These are phyloP conservation scores for Nymphicus hollandicus DNA, from an alignment of 2,113 vertebrate species.

Conservation along the genomic window DNA sequence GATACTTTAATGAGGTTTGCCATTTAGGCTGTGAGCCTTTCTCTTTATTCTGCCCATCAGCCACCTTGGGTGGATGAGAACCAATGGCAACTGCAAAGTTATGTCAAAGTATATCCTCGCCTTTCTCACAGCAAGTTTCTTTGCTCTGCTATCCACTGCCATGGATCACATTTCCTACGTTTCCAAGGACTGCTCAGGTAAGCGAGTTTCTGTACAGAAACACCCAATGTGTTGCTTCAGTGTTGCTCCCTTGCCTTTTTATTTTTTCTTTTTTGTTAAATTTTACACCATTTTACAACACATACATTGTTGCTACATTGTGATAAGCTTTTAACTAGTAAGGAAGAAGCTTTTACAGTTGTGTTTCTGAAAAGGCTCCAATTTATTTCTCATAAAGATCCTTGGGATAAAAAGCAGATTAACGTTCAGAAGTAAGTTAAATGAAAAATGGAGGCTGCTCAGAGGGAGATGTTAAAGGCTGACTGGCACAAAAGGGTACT, in stretches of 20 bases:
- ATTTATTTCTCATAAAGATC: constrained; percentile 59
- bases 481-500: constrained; percentile 53
- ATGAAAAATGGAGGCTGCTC: constrained; percentile 51
- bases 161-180: neutral
- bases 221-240: neutral
- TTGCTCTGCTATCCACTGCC: neutral
- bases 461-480: constrained; percentile 42
- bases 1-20: neutral
- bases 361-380: constrained; percentile 42
- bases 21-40: neutral
- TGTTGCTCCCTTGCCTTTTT: neutral
- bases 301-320: neutral
- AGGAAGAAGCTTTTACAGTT: constrained; percentile 21
- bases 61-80: neutral
- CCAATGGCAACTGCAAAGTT: neutral
- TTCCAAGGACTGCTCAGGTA: neutral
- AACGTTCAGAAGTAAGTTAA: constrained; percentile 58
- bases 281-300: neutral
- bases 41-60: neutral
- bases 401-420: constrained; percentile 64
- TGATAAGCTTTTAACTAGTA: constrained; percentile 48
- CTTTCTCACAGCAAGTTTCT: neutral
- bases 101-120: neutral
- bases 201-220: neutral
- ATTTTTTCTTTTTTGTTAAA: neutral